Evolutionary conservation across 2,797 vertebrate genomes (phyloP), one percentile per base, ranked within the genome.

Genomic region (Australoheros facetus): DNA sequence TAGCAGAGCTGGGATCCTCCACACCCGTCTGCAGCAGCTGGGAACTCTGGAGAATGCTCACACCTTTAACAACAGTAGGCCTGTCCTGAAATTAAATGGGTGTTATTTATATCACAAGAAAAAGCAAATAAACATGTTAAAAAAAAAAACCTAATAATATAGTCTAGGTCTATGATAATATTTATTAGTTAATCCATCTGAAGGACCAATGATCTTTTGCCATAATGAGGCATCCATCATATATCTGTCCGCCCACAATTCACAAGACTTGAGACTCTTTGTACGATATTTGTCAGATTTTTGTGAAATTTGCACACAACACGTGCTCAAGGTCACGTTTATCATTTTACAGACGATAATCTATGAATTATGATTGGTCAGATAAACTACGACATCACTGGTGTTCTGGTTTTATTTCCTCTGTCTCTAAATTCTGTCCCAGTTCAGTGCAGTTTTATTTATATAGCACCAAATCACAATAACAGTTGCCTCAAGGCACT

Each of bases 21-120:
- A 99, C 88, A 96, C 97, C 87, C 98, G 98, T 91, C 96, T 99
- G 80, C 98, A 99, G 93, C 98, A 98, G 92, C 96, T 99, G 93
- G 97, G 96, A 93, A 97, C 96, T 92, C 94, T 97, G 95, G 98
- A 99, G 96, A 99, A 96, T 83, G 95, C 97, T 91, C 97, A 98
- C 95, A 97, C 97, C 93, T 97, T 99, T 95, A 98, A 97, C 95
- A 98, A 98, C 96, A 97, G 98, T 99, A 97, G 96, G 97, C 13
- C 28, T 34, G 5, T 1, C 13, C 1, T 32, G 10, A 14, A 42
- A 45, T 23, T 13, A 30, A 45, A 45, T 42, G 4, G 13, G 19
- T 10, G n/a, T 8, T 19, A 32, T 59, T 54, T 45, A 64, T 39
- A 9, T 54, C 39, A 19, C 16, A 66, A 19, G 16, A 66, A 66